A percentile compares a stretch with the other conserved stretches of the same genome.
Evolutionary conservation across 2,888 invertebrate genomes (phyloP).

Genomic region (Scaptomyza polygonia): DNA sequence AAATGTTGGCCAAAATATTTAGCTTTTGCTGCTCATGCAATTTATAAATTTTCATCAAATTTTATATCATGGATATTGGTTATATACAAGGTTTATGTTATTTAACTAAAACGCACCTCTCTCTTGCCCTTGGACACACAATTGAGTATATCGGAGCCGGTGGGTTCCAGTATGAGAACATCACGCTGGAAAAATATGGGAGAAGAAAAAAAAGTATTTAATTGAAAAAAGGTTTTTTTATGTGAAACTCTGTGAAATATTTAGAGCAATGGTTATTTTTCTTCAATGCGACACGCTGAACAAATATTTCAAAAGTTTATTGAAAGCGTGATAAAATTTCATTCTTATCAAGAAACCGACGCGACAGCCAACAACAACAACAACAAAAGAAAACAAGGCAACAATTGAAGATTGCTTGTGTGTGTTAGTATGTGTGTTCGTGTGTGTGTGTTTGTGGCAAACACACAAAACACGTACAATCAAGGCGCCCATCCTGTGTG

Average conservation of each 20-base stretch:
- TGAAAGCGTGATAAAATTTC: slow-evolving; percentile 82
- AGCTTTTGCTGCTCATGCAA: slow-evolving; percentile 6
- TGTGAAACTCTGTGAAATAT: background rate
- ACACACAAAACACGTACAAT: slow-evolving; percentile 60
- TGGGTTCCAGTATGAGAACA: slow-evolving; percentile 94
- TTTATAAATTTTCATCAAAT: slow-evolving; percentile 15
- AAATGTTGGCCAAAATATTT: slow-evolving; percentile 47
- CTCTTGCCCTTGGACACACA: slow-evolving; percentile 98
- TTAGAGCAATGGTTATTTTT: background rate
- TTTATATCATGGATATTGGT: slow-evolving; percentile 7
- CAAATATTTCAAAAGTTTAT: slow-evolving; percentile 75
- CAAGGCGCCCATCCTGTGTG: slow-evolving; percentile 44
- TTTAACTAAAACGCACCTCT: slow-evolving; percentile 88
- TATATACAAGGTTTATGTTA: background rate
- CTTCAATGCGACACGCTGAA: slow-evolving; percentile 45
- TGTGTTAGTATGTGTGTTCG: slow-evolving; percentile 12
- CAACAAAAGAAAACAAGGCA: slow-evolving; percentile 54
- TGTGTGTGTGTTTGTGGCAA: slow-evolving; percentile 23
- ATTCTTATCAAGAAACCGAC: slow-evolving; percentile 65
- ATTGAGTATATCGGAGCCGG: slow-evolving; percentile 91
- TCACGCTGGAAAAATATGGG: slow-evolving; percentile 90
- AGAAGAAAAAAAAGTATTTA: slow-evolving; percentile 6
- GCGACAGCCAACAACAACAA: slow-evolving; percentile 43
- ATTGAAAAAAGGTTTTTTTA: slow-evolving; percentile 6
- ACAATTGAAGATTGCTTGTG: slow-evolving; percentile 58